A percentile compares a stretch with the other conserved stretches of the same genome.
phyloP scores from a whole-genome alignment of 2,113 vertebrate species.

The Passer domesticus region DNA sequence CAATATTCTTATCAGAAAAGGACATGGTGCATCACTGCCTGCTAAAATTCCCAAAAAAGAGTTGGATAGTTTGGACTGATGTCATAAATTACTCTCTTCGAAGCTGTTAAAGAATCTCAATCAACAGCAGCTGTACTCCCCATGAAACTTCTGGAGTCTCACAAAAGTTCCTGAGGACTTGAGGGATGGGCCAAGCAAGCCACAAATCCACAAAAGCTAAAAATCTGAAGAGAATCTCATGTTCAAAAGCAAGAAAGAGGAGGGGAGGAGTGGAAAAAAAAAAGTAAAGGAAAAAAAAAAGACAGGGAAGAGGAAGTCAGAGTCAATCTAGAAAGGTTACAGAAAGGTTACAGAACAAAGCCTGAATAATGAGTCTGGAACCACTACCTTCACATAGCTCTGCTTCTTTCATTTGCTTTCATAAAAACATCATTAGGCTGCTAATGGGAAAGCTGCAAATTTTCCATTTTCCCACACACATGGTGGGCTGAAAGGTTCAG shows the following conservation, averaged over 20 bases:
- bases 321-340: background rate
- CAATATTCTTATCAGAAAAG: background rate
- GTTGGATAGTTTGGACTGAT: background rate
- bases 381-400: background rate
- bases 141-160: background rate
- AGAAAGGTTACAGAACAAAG: conserved; percentile 12
- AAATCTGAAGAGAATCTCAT: background rate
- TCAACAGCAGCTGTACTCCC: background rate
- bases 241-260: background rate
- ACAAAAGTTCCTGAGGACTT: background rate
- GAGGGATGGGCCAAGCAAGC: background rate
- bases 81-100: background rate
- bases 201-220: background rate
- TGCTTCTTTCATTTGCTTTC: conserved; percentile 16
- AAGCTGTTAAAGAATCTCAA: background rate
- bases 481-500: background rate
- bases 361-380: conserved; percentile 12
- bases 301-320: background rate
- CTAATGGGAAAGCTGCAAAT: background rate
- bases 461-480: conserved; percentile 13
- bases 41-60: background rate
- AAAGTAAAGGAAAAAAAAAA: background rate
- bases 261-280: background rate
- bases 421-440: conserved; percentile 27
- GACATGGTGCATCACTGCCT: background rate